phyloP scores from a whole-genome alignment of 2,113 vertebrate genomes.

The Pseudorasbora parva region DNA sequence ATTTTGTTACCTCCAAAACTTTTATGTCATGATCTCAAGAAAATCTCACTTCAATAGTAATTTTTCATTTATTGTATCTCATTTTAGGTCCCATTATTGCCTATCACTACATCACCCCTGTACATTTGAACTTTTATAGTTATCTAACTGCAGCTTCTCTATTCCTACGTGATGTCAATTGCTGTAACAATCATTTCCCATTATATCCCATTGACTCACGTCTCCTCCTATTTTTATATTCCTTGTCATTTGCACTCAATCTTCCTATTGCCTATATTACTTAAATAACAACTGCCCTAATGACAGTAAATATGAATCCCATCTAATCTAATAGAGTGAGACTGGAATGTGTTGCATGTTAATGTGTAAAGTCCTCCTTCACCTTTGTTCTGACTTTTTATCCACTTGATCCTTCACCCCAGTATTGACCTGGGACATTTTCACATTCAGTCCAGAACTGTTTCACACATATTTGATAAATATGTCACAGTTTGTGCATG shows the following conservation, averaged over 20 bases:
- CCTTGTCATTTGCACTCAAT: background rate
- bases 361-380: background rate
- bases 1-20: no score
- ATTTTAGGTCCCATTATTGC: background rate
- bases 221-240: background rate
- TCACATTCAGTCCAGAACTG: background rate
- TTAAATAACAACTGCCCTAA: background rate
- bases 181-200: background rate
- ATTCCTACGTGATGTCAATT: background rate
- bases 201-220: background rate
- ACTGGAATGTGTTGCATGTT: constrained; percentile 31
- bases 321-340: background rate
- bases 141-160: background rate
- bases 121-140: background rate
- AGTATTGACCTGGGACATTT: background rate
- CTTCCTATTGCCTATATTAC: background rate
- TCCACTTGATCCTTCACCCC: background rate
- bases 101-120: background rate
- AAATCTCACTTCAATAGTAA: background rate
- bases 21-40: no score
- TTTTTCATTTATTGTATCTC: background rate
- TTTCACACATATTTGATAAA: constrained; percentile 11
- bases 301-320: constrained; percentile 3
- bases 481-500: background rate
- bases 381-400: background rate